Evolutionary conservation across 2,888 invertebrate species (phyloP).

Genomic region (Perdita meconis): DNA sequence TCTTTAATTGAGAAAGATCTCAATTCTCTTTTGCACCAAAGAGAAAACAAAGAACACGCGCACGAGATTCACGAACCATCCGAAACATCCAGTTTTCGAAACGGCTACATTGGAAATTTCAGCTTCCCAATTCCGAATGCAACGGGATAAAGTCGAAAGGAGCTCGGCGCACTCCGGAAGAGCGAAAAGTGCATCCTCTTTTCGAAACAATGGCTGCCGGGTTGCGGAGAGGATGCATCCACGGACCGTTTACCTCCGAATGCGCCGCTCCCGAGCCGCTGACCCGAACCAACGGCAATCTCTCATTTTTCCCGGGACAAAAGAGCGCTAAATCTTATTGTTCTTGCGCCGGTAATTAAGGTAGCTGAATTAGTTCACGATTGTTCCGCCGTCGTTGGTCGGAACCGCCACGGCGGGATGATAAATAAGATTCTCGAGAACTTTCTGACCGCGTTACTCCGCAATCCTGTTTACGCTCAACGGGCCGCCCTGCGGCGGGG

Average conservation of each 20-base stretch:
- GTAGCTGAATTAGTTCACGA: conserved; percentile 82
- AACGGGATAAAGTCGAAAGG: conserved; percentile 16
- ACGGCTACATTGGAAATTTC: background rate
- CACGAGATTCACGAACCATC: too few relatives aligned
- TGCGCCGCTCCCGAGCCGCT: conserved; percentile 72
- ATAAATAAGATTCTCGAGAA: conserved; percentile 83
- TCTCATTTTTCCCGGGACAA: conserved; percentile 83
- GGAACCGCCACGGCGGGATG: conserved; percentile 68
- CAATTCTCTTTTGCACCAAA: too few relatives aligned
- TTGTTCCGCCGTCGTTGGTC: conserved; percentile 75
- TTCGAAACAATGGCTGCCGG: conserved; percentile 56
- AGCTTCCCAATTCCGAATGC: background rate
- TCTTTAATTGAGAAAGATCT: too few relatives aligned
- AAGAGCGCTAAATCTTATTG: conserved; percentile 83
- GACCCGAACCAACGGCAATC: conserved; percentile 80
- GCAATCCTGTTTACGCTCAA: conserved; percentile 77
- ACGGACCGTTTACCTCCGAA: conserved; percentile 66
- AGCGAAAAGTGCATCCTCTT: conserved; percentile 50
- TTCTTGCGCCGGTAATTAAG: conserved; percentile 84
- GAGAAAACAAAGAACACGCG: too few relatives aligned
- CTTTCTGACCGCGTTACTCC: conserved; percentile 77
- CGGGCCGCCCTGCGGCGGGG: conserved; percentile 66
- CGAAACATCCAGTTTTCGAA: conserved; percentile 5
- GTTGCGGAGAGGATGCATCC: conserved; percentile 50
- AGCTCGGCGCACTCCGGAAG: background rate